phyloP scores from a whole-genome alignment of 2,888 invertebrate species.

The Rhopalosiphum nymphaeae region DNA sequence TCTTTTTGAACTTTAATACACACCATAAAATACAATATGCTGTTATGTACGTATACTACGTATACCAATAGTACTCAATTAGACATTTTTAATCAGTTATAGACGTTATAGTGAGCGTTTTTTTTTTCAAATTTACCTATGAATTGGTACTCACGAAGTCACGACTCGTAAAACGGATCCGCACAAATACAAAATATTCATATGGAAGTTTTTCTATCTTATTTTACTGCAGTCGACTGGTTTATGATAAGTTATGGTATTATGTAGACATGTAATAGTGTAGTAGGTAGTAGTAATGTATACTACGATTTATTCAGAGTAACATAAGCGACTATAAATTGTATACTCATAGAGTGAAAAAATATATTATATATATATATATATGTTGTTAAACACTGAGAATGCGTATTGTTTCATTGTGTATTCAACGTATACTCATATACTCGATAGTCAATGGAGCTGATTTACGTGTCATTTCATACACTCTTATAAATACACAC shows the following conservation, averaged over 20 bases:
- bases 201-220: background rate
- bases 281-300: background rate
- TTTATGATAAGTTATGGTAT: background rate
- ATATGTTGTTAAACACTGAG: constrained; percentile 28
- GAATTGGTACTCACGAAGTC: background rate
- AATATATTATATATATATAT: background rate
- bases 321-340: constrained; percentile 20
- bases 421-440: background rate
- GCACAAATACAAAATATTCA: background rate
- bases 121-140: background rate
- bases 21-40: background rate
- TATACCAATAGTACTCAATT: no score
- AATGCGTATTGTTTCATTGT: constrained; percentile 43
- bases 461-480: constrained; percentile 37
- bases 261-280: background rate
- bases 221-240: background rate
- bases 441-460: constrained; percentile 13
- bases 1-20: background rate
- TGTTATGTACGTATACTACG: no score
- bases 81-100: background rate
- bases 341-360: background rate
- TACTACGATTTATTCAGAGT: constrained; percentile 19
- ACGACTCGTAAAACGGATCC: background rate
- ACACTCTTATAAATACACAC: background rate
- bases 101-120: background rate